phyloP scores from a whole-genome alignment of 2,888 invertebrate genomes.

The Torymus texanus region DNA sequence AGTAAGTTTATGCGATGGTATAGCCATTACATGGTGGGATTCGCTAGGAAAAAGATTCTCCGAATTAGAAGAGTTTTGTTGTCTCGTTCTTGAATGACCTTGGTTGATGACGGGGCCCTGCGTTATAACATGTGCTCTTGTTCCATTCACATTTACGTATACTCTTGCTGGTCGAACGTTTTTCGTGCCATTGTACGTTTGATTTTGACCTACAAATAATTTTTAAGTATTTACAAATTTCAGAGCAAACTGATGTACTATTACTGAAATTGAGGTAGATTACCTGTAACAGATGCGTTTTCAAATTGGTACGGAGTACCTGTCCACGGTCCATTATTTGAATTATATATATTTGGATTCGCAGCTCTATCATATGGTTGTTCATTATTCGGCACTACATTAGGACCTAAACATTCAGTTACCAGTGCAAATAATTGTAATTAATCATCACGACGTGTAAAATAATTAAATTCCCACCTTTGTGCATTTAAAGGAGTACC shows the following conservation, averaged over 20 bases:
- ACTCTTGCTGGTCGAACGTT: background rate
- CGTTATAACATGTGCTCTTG: slow-evolving; percentile 62
- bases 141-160: slow-evolving; percentile 6
- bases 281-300: slow-evolving; percentile 6
- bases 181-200: background rate
- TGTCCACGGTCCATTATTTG: slow-evolving; percentile 1
- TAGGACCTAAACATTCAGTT: slow-evolving; percentile 40
- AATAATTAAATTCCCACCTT: slow-evolving; percentile 35
- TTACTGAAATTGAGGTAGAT: background rate
- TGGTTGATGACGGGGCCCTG: slow-evolving; percentile 64
- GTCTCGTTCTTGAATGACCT: slow-evolving; percentile 64
- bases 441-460: background rate
- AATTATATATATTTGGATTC: slow-evolving; percentile 38
- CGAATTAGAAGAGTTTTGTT: slow-evolving; percentile 29
- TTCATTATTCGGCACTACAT: slow-evolving; percentile 12
- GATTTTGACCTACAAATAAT: slow-evolving; percentile 3
- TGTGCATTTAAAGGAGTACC: slow-evolving; percentile 13
- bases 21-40: slow-evolving; percentile 1
- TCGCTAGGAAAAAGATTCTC: slow-evolving; percentile 15
- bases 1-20: background rate
- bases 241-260: background rate
- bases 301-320: too few species aligned
- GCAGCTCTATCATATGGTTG: slow-evolving; percentile 32
- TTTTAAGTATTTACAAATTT: background rate
- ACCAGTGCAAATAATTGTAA: background rate